Percentiles rank a stretch among this genome's conserved stretches.
These are phyloP conservation scores for Stenodera caucasica DNA, from an alignment of 2,888 invertebrate species.

Conservation along the genomic window DNA sequence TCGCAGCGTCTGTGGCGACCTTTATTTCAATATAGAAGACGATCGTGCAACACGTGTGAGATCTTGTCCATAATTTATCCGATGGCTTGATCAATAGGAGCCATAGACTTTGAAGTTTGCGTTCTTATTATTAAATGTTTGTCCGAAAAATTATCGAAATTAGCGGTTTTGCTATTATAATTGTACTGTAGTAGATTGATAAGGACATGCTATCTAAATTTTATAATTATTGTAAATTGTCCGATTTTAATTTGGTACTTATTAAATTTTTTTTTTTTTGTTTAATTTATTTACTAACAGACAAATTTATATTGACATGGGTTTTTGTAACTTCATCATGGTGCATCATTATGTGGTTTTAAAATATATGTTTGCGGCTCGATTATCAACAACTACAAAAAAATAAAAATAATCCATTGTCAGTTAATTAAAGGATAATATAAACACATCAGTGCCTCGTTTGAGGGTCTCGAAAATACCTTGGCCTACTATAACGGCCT, in stretches of 20 bases:
- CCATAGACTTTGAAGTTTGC: no score
- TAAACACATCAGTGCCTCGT: conserved; percentile 21
- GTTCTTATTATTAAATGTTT: no score
- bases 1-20: no score
- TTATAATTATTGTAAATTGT: no score
- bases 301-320: not conserved
- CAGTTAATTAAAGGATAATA: conserved; percentile 22
- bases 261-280: no score
- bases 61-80: no score
- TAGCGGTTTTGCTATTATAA: not conserved
- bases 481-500: conserved; percentile 20
- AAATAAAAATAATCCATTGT: conserved; percentile 19
- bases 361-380: not conserved
- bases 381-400: conserved; percentile 18
- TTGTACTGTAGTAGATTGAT: not conserved
- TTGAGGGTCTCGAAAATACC: conserved; percentile 25
- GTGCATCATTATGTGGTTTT: not conserved
- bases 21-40: no score
- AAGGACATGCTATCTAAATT: not conserved
- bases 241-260: no score
- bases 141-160: no score
- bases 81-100: no score
- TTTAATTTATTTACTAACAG: not conserved
- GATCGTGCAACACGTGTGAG: no score
- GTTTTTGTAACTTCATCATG: not conserved